phyloP scores from a whole-genome alignment of 2,888 invertebrate genomes.

The Dione vanillae region DNA sequence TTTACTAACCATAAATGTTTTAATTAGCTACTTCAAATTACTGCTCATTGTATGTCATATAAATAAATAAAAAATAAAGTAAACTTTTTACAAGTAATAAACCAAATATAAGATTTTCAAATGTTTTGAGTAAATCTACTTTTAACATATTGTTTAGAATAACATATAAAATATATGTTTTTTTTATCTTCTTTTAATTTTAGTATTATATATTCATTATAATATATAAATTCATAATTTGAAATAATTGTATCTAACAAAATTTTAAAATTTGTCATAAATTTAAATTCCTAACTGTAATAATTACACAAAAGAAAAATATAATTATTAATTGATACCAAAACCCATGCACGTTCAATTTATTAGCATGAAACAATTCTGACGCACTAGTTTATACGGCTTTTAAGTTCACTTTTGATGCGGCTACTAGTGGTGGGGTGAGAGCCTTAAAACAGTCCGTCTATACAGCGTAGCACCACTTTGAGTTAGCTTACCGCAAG shows the following conservation, averaged over 20 bases:
- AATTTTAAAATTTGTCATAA: background rate
- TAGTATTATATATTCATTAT: too few species aligned
- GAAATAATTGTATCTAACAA: too few species aligned
- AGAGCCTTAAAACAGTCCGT: slow-evolving; percentile 77
- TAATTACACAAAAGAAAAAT: too few species aligned
- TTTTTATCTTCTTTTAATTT: too few species aligned
- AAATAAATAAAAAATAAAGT: slow-evolving; percentile 1
- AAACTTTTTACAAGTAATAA: background rate
- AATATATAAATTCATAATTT: too few species aligned
- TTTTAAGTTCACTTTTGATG: slow-evolving; percentile 79
- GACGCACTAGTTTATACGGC: slow-evolving; percentile 74
- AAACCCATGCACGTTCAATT: slow-evolving; percentile 64
- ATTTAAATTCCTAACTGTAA: background rate
- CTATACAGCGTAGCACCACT: slow-evolving; percentile 74
- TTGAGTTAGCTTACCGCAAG: slow-evolving; percentile 76
- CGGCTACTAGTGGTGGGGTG: slow-evolving; percentile 73
- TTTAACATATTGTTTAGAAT: too few species aligned
- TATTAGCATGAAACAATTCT: slow-evolving; percentile 70
- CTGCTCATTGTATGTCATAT: slow-evolving; percentile 5
- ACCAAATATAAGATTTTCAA: too few species aligned
- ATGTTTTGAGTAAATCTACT: too few species aligned
- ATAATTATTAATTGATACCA: slow-evolving; percentile 58
- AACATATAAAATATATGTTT: too few species aligned
- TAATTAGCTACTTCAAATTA: slow-evolving; percentile 1
- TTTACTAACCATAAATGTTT: background rate